Evolutionary conservation across 2,888 invertebrate species (phyloP).

Genomic region (Barypeithes pellucidus): DNA sequence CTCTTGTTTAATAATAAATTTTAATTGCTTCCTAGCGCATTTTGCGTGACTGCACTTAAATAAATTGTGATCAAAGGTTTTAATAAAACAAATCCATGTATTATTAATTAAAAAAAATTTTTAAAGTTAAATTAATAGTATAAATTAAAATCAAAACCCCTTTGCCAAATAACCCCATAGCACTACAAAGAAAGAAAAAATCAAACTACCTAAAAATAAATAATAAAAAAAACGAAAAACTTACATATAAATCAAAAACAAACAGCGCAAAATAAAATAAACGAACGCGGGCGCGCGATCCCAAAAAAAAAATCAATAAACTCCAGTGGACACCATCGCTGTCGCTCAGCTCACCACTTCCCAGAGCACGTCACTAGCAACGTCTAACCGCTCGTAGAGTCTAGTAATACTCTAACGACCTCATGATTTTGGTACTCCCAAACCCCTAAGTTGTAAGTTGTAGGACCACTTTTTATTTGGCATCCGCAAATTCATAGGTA

Average conservation of each 20-base stretch:
- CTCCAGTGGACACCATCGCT: constrained; percentile 58
- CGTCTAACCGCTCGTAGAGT: constrained; percentile 70
- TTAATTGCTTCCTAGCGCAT: too few relatives aligned
- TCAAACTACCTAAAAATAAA: neutral
- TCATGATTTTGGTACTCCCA: constrained; percentile 64
- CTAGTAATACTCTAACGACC: constrained; percentile 72
- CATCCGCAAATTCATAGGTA: constrained; percentile 77
- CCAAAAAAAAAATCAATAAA: constrained; percentile 8
- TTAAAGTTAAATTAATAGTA: too few relatives aligned
- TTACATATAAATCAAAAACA: constrained; percentile 20
- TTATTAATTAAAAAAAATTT: too few relatives aligned
- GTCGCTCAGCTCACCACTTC: constrained; percentile 59
- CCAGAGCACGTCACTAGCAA: constrained; percentile 55
- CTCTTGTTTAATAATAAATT: too few relatives aligned
- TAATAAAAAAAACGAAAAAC: constrained; percentile 9
- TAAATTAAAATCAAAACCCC: too few relatives aligned
- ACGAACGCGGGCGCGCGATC: constrained; percentile 20
- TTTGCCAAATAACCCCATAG: too few relatives aligned
- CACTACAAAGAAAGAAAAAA: neutral
- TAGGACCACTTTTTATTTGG: constrained; percentile 78
- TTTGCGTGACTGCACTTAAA: too few relatives aligned
- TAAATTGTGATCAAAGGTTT: too few relatives aligned
- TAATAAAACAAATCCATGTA: too few relatives aligned
- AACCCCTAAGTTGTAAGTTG: constrained; percentile 71
- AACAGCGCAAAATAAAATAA: constrained; percentile 2